These are phyloP conservation scores for Saimiri boliviensis DNA, from an alignment of 2,113 vertebrate genomes.

Conservation along the genomic window DNA sequence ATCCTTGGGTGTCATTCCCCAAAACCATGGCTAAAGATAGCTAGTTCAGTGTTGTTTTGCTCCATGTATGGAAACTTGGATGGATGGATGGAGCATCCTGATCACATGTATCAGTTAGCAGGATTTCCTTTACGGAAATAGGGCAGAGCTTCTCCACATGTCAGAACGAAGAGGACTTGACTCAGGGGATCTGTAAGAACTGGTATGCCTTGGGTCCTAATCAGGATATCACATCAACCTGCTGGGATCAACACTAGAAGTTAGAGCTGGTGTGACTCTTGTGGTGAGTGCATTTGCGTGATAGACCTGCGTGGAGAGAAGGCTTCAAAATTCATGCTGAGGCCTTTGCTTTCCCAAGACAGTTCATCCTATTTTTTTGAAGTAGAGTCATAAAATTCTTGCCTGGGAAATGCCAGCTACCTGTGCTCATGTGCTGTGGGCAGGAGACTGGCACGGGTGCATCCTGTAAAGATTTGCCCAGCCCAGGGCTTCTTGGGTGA, in stretches of 20 bases:
- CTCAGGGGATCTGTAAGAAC: not conserved
- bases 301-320: not conserved
- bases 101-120: not conserved
- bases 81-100: not conserved
- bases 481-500: not conserved
- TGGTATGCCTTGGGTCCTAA: fast-evolving
- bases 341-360: not conserved
- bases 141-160: not conserved
- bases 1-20: not conserved
- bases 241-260: not conserved
- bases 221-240: not conserved
- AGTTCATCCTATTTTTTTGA: not conserved
- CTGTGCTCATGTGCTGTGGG: not conserved
- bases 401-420: not conserved
- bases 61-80: not conserved
- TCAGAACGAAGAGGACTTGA: not conserved
- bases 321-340: not conserved
- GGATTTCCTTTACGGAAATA: not conserved
- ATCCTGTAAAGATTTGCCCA: not conserved
- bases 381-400: not conserved
- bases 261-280: not conserved
- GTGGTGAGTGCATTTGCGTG: not conserved
- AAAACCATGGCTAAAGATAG: not conserved
- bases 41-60: not conserved
- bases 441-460: not conserved